A percentile compares a stretch with the other conserved stretches of the same genome.
phyloP scores from a whole-genome alignment of 64 coral and sea anemone species.

The Acropora yongei region DNA sequence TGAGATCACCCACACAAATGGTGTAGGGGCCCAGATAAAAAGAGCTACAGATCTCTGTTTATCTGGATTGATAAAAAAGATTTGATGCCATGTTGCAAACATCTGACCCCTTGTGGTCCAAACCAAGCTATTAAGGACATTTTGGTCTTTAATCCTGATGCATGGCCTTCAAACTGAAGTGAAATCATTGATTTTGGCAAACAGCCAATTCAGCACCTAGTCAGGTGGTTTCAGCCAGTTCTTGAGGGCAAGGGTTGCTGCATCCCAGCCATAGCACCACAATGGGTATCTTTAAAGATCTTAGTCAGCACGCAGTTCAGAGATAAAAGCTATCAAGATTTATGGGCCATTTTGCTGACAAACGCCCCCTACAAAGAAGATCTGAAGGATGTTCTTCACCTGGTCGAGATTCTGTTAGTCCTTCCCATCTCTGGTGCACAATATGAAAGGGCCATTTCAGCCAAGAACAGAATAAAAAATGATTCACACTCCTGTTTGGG shows the following conservation, averaged over 20 bases:
- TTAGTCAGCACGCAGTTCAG: constrained; percentile 23
- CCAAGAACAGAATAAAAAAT: no score
- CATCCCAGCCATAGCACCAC: neutral
- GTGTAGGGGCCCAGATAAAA: constrained; percentile 44
- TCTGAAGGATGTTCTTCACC: no score
- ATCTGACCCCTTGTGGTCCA: constrained; percentile 21
- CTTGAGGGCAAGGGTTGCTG: constrained; percentile 28
- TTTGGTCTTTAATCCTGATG: constrained; percentile 49
- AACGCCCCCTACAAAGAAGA: no score
- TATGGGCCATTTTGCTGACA: no score
- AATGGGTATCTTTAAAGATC: constrained; percentile 22
- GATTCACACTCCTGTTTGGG: no score
- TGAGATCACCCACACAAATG: constrained; percentile 27
- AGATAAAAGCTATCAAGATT: constrained; percentile 15
- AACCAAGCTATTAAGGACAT: constrained; percentile 38
- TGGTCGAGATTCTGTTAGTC: no score
- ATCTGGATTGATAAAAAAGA: constrained; percentile 29
- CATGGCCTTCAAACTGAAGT: constrained; percentile 27
- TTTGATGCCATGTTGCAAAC: constrained; percentile 40
- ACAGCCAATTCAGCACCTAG: constrained; percentile 15
- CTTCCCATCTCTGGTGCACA: no score
- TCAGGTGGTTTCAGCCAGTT: constrained; percentile 17
- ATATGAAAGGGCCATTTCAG: no score
- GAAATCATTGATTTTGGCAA: neutral
- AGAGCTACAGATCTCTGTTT: constrained; percentile 55